A percentile compares a stretch with the other conserved stretches of the same genome.
Conservation (phyloP, 2,113 vertebrate genomes). For the rabbit (Oryctolagus cuniculus) region mOryCun1.1 NC_091432.1:85900501-85901000, state of each 20-base stretch:
- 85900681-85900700: background rate
- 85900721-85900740: background rate
- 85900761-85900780: background rate
- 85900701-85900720: background rate
- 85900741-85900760: background rate
- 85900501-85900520: background rate
- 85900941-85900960: constrained; percentile 5
- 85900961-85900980: background rate
- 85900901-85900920: background rate
- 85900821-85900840: background rate
- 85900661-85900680: no score
- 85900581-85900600: background rate
- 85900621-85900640: background rate
- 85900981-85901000: background rate
- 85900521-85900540: background rate
- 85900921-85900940: background rate
- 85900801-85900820: background rate
- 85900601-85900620: background rate
- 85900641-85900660: background rate
- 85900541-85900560: background rate
- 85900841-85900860: background rate
- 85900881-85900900: background rate
- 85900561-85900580: background rate
- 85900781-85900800: background rate
- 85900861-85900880: background rate